Base-by-base conservation (phyloP, 2,113 vertebrate genomes). In the Coreoperca whiteheadi region DNA sequence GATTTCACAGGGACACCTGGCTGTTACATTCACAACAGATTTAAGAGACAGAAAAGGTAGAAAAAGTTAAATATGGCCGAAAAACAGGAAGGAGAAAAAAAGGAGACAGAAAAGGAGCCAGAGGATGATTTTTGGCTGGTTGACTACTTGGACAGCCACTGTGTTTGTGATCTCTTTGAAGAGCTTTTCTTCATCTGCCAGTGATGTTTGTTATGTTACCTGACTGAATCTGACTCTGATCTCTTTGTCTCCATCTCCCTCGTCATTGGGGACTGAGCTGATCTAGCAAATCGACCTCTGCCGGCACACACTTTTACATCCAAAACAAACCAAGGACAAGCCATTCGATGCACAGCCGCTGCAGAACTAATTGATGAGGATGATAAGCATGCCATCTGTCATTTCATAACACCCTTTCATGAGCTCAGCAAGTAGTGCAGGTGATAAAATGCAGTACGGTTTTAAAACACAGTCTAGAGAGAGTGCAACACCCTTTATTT, bases 251-350 rank as follows among this genome's bases (percentile, higher is more conserved):
- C 80, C 67, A 30, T 74, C 68, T 84, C 75, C 43, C 72, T 70
- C 2, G 15, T 83, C 81, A 71, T 4, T 23, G 23, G 72, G 70
- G 74, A 85, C 57, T 11, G 57, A 88, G 68, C 48, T 53, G 54
- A 77, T 79, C 73, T 41, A 41, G 56, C 65, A 68, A 56, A 85
- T 59, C 37, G n/a, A 87, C 74, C 67, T 69, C 53, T 56, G 81
- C 67, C 51, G 4, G 57, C 67, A 77, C 41, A 9, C 39, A 20
- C 53, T 69, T 85, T 81, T 70, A 82, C 57, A 77, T 84, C 80
- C 79, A 69, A 88, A 21, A 83, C 68, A 87, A 86, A 86, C 84
- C 84, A 81, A 77, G 66, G 50, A 83, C 76, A 77, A 67, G 37
- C 10, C 28, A 75, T 87, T 83, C 11, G 39, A 83, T 76, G 51